phyloP scores from a whole-genome alignment of 2,113 vertebrate genomes.

The Pimephales promelas region DNA sequence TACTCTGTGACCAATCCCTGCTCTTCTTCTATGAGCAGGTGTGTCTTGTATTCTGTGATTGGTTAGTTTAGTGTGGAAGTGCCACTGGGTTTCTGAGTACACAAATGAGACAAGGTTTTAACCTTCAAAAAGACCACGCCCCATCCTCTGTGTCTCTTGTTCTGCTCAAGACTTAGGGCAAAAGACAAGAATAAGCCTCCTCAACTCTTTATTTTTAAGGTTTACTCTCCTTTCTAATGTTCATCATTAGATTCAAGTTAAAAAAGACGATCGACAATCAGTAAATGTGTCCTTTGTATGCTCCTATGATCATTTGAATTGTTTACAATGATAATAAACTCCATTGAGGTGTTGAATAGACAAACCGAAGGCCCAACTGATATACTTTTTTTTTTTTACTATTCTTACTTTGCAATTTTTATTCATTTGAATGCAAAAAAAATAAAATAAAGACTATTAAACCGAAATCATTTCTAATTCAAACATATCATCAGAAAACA shows the following conservation, averaged over 20 bases:
- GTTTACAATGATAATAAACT: constrained; percentile 30
- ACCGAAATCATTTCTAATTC: neutral
- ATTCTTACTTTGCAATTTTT: neutral
- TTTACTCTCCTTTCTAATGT: neutral
- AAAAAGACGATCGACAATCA: neutral
- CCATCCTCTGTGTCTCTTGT: constrained; percentile 38
- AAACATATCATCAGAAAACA: neutral
- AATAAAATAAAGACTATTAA: neutral
- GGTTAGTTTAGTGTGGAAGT: constrained; percentile 61
- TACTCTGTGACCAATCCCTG: constrained; percentile 75
- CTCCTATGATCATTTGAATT: neutral
- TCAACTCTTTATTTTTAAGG: neutral
- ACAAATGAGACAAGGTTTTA: constrained; percentile 58
- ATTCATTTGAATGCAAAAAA: neutral
- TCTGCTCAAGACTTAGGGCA: constrained; percentile 45
- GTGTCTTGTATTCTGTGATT: constrained; percentile 81
- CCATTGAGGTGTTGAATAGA: neutral
- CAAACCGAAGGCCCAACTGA: neutral
- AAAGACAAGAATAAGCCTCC: constrained; percentile 23
- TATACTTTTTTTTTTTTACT: neutral
- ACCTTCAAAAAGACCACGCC: constrained; percentile 55
- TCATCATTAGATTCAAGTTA: constrained; percentile 1
- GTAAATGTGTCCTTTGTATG: neutral
- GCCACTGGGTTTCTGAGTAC: constrained; percentile 48
- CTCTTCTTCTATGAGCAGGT: constrained; percentile 75